Conservation (phyloP, 2,888 invertebrate genomes). For the Zaprionus lineosus region DNA sequence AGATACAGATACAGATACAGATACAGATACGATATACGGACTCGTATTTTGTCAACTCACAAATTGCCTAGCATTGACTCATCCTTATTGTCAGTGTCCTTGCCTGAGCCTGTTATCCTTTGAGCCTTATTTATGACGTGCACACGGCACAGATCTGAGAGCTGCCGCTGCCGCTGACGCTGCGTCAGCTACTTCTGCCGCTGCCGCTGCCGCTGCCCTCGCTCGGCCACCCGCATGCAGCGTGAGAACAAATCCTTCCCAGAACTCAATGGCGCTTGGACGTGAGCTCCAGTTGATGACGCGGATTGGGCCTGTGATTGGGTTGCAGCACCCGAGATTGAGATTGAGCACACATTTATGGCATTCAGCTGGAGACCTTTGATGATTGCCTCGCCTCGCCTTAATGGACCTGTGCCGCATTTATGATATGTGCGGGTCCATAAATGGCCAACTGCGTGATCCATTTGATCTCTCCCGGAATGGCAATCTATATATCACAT, state of each 20-base stretch:
- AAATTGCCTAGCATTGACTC: constrained; percentile 57
- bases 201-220: constrained; percentile 34
- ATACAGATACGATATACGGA: constrained; percentile 5
- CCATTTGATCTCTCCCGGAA: constrained; percentile 48
- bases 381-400: constrained; percentile 20
- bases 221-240: constrained; percentile 60
- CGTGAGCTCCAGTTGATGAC: constrained; percentile 38
- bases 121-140: constrained; percentile 65
- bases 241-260: constrained; percentile 65
- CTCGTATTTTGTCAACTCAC: constrained; percentile 73
- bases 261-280: constrained; percentile 44
- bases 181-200: too few relatives aligned
- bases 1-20: constrained; percentile 11
- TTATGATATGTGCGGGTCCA: constrained; percentile 46
- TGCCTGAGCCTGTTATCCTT: constrained; percentile 40
- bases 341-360: constrained; percentile 55
- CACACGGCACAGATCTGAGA: constrained; percentile 34
- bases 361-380: constrained; percentile 36
- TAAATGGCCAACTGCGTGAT: constrained; percentile 43
- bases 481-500: constrained; percentile 28
- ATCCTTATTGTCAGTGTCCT: constrained; percentile 44
- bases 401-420: constrained; percentile 41
- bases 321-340: constrained; percentile 25
- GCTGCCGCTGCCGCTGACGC: too few relatives aligned
- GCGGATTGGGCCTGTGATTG: constrained; percentile 31